A percentile compares a stretch with the other conserved stretches of the same genome.
These are phyloP conservation scores for Gallinago stenura DNA, from an alignment of 2,797 vertebrate genomes.

Conservation along the genomic window DNA sequence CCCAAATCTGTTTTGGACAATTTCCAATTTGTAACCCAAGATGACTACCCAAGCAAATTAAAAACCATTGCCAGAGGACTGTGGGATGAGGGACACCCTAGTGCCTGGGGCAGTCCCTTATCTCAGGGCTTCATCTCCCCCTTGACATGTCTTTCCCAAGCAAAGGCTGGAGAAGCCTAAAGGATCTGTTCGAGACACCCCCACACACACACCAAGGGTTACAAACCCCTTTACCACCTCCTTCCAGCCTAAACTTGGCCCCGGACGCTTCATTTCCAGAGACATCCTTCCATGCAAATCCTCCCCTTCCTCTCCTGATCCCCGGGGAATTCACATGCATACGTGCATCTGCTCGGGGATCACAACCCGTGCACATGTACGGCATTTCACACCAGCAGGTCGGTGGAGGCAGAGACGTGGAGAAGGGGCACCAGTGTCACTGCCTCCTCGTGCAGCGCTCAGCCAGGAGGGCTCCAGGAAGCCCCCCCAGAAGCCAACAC, in stretches of 20 bases:
- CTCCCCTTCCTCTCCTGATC: conserved; percentile 51
- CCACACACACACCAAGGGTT: neutral
- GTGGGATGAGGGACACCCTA: neutral
- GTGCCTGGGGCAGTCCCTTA: neutral
- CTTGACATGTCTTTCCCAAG: neutral
- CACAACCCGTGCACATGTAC: neutral
- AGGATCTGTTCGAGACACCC: neutral
- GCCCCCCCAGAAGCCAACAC: neutral
- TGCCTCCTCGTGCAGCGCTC: neutral
- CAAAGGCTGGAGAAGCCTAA: neutral
- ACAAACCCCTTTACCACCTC: neutral
- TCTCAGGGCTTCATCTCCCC: neutral
- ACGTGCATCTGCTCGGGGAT: neutral
- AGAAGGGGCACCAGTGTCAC: neutral
- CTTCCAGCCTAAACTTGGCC: conserved; percentile 11
- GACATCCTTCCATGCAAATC: conserved; percentile 54
- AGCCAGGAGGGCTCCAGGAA: neutral
- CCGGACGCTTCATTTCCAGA: neutral
- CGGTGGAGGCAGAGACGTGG: neutral
- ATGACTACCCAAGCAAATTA: neutral
- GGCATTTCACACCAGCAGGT: neutral
- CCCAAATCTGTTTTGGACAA: conserved; percentile 29
- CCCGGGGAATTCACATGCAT: conserved; percentile 26
- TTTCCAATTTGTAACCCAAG: conserved; percentile 28
- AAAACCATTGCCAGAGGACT: neutral